Conservation (phyloP, 1,140 invertebrate genomes). For the Drosophila eugracilis region DNA sequence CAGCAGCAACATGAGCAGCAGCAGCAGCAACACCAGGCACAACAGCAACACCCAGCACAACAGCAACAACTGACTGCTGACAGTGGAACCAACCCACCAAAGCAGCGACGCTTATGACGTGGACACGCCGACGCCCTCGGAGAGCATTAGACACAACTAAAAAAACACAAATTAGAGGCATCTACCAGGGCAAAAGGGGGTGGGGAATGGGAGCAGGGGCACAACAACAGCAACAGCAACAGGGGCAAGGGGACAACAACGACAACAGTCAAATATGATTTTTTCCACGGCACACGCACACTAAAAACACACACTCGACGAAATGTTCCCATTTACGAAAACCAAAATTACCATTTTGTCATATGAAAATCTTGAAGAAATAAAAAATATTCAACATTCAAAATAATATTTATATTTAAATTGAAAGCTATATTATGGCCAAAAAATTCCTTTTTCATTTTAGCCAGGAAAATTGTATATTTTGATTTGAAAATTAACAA, state of each 20-base stretch:
- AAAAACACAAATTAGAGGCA: slow-evolving; percentile 71
- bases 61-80: slow-evolving; percentile 14
- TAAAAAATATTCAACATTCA: too few species aligned
- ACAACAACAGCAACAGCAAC: slow-evolving; percentile 50
- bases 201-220: neutral
- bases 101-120: slow-evolving; percentile 49
- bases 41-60: slow-evolving; percentile 21
- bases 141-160: slow-evolving; percentile 74
- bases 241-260: slow-evolving; percentile 10
- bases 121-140: slow-evolving; percentile 63
- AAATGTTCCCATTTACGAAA: slow-evolving; percentile 10
- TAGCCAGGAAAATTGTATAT: too few species aligned
- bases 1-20: slow-evolving; percentile 14
- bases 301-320: slow-evolving; percentile 21
- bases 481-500: neutral
- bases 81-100: slow-evolving; percentile 7
- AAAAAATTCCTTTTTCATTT: too few species aligned
- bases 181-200: slow-evolving; percentile 1
- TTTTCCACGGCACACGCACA: slow-evolving; percentile 60
- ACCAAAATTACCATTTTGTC: neutral
- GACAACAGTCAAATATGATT: slow-evolving; percentile 73
- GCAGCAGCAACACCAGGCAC: slow-evolving; percentile 9
- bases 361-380: neutral
- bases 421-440: too few species aligned
- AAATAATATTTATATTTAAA: too few species aligned